phyloP scores from a whole-genome alignment of 2,113 vertebrate species.

The Mustela nigripes region DNA sequence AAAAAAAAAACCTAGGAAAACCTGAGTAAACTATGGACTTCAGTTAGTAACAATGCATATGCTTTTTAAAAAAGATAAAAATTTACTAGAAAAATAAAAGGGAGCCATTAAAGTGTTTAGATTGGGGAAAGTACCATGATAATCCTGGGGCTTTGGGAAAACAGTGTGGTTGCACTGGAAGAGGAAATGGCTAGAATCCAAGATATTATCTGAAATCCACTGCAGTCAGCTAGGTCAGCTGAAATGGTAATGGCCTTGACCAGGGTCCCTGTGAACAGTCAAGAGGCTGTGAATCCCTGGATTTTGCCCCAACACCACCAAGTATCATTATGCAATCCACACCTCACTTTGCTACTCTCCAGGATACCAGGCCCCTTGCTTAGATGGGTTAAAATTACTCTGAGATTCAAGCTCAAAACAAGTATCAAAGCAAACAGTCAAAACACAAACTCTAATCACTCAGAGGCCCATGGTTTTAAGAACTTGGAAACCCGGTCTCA shows the following conservation, averaged over 20 bases:
- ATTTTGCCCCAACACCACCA: not conserved
- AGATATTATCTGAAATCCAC: not conserved
- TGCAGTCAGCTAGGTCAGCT: not conserved
- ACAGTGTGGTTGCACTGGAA: not conserved
- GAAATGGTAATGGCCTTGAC: not conserved
- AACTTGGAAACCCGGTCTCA: conserved; percentile 38
- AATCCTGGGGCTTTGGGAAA: not conserved
- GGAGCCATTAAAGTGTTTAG: not conserved
- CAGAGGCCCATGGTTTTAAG: conserved; percentile 14
- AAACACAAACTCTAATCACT: conserved; percentile 16
- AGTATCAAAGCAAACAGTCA: conserved; percentile 12
- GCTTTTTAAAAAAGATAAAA: conserved; percentile 19
- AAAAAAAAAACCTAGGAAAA: too few species aligned
- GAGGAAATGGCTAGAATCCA: not conserved
- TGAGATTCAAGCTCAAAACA: not conserved
- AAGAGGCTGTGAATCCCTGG: not conserved
- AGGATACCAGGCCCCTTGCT: not conserved
- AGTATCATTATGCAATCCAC: not conserved
- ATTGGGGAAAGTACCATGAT: not conserved
- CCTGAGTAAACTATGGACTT: not conserved
- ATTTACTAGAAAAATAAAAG: conserved; percentile 8
- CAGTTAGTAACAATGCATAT: not conserved
- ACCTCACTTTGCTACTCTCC: not conserved
- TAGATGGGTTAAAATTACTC: not conserved
- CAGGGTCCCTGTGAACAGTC: not conserved